Evolutionary conservation across 2,888 invertebrate genomes (phyloP).

Genomic region (Spodoptera littoralis): DNA sequence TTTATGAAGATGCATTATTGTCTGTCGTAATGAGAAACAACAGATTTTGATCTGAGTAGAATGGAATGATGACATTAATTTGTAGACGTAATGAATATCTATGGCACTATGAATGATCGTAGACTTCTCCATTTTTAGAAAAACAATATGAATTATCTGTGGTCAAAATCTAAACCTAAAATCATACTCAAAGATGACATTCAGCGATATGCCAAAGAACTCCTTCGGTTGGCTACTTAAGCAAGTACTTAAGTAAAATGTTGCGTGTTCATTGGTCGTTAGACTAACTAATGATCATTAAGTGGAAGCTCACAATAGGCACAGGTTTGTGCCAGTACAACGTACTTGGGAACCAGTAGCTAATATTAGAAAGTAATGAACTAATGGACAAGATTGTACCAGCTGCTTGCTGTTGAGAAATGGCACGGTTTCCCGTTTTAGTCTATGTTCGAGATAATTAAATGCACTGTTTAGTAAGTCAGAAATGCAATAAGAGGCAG

Average conservation of each 20-base stretch:
- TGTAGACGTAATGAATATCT: no score
- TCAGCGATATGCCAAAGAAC: conserved; percentile 16
- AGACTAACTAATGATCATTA: conserved; percentile 47
- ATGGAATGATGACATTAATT: no score
- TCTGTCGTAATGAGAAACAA: no score
- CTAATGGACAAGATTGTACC: conserved; percentile 15
- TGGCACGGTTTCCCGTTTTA: conserved; percentile 12
- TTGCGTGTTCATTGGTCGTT: conserved; percentile 45
- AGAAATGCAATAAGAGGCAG: no score
- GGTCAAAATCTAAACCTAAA: conserved; percentile 13
- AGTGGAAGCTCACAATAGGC: conserved; percentile 41
- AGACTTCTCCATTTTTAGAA: no score
- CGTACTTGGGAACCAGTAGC: conserved; percentile 31
- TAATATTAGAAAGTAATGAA: conserved; percentile 35
- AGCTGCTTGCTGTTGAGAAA: background rate
- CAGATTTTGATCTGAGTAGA: no score
- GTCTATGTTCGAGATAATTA: background rate
- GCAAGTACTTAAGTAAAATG: conserved; percentile 30
- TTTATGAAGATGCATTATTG: no score
- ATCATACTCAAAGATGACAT: conserved; percentile 9
- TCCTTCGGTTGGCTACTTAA: conserved; percentile 8
- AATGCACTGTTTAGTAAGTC: no score
- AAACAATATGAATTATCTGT: background rate
- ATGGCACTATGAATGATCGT: no score
- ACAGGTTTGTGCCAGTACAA: conserved; percentile 39